Percentiles rank a stretch among this genome's conserved stretches.
These are phyloP conservation scores for Trisateles emortualis DNA, from an alignment of 2,888 invertebrate species.

Conservation along the genomic window DNA sequence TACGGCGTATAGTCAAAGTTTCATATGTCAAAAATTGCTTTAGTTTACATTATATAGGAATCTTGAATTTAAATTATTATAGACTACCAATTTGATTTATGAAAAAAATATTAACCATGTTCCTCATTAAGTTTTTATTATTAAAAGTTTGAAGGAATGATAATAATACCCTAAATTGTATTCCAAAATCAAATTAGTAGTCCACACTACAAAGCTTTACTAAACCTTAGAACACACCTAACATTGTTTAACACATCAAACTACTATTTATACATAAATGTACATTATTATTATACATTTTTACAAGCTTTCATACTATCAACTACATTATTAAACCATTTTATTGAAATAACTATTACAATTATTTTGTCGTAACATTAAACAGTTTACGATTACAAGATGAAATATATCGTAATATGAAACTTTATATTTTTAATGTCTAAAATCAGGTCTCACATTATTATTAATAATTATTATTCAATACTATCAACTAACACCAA, in stretches of 20 bases:
- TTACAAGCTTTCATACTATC: conserved; percentile 53
- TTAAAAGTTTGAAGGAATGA: conserved; percentile 5
- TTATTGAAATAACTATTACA: conserved; percentile 37
- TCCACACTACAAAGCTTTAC: conserved; percentile 60
- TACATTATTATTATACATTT: conserved; percentile 49
- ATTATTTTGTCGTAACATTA: conserved; percentile 41
- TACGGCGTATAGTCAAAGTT: conserved; percentile 52
- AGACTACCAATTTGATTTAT: conserved; percentile 30
- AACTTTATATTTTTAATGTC: conserved; percentile 51
- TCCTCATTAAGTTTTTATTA: conserved; percentile 3
- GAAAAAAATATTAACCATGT: conserved; percentile 1
- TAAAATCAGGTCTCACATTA: conserved; percentile 71
- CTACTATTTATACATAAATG: conserved; percentile 60
- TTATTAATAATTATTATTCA: conserved; percentile 44
- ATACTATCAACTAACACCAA: conserved; percentile 75
- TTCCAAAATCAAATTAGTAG: conserved; percentile 54
- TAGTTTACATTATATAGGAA: conserved; percentile 46
- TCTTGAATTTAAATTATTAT: conserved; percentile 41
- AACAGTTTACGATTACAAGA: conserved; percentile 48
- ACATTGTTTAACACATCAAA: conserved; percentile 71
- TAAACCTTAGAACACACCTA: conserved; percentile 63
- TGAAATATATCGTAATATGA: conserved; percentile 38
- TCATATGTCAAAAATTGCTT: conserved; percentile 69
- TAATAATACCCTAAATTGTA: background rate
- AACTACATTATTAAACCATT: conserved; percentile 35